A percentile compares a stretch with the other conserved stretches of the same genome.
These are phyloP conservation scores for Cataglyphis cursor DNA, from an alignment of 2,888 invertebrate genomes.

Conservation along the genomic window DNA sequence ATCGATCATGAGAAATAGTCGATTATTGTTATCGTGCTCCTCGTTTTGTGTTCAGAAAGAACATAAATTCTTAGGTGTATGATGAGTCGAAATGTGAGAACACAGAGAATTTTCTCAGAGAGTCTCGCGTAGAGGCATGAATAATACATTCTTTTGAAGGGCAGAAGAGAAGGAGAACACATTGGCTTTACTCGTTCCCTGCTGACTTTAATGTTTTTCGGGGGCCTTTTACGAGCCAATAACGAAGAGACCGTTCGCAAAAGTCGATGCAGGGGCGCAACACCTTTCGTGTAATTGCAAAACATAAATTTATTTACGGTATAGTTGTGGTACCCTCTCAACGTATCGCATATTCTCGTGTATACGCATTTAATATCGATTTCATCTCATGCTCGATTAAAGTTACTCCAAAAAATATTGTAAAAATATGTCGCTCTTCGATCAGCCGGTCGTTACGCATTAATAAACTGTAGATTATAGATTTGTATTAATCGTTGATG, in stretches of 20 bases:
- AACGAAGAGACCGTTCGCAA: conserved; percentile 30
- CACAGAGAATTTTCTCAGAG: conserved; percentile 30
- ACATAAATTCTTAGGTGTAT: conserved; percentile 45
- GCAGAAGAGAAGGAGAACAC: not conserved
- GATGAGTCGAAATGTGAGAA: conserved; percentile 34
- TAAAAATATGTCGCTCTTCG: conserved; percentile 8
- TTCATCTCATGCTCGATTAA: conserved; percentile 30
- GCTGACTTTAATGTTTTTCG: conserved; percentile 54
- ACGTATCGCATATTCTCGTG: not conserved
- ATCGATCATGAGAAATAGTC: conserved; percentile 18
- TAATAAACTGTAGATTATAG: conserved; percentile 20
- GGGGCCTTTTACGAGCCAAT: conserved; percentile 46
- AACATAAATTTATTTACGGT: conserved; percentile 36
- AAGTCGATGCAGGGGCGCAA: conserved; percentile 17
- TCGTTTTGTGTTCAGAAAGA: not conserved
- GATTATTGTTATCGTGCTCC: conserved; percentile 2
- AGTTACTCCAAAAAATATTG: conserved; percentile 19
- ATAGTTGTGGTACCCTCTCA: not conserved
- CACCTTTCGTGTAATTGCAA: conserved; percentile 41
- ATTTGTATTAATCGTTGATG: conserved; percentile 37
- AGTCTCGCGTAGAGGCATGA: conserved; percentile 39
- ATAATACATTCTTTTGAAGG: conserved; percentile 44
- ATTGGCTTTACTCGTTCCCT: conserved; percentile 41
- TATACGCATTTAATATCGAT: conserved; percentile 44
- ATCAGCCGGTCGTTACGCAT: not conserved